Evolutionary conservation across 2,797 vertebrate species (phyloP).

Genomic region (Coracias cyanogaster): DNA sequence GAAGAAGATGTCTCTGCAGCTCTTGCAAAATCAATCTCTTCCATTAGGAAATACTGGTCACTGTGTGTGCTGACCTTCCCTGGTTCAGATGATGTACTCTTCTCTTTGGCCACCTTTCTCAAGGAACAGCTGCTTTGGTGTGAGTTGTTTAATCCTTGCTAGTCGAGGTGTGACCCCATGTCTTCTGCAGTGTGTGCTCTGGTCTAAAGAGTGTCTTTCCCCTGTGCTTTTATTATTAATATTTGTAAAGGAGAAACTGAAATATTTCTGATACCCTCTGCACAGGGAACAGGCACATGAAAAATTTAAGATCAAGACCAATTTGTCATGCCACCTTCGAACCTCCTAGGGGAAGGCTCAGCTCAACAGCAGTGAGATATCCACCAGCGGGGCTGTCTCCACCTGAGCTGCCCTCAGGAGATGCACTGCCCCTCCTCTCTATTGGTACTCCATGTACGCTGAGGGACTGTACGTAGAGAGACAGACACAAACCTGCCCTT

Average conservation of each 20-base stretch:
- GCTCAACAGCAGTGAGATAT: not conserved
- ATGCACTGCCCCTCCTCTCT: not conserved
- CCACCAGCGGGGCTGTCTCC: not conserved
- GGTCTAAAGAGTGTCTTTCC: not conserved
- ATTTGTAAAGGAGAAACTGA: not conserved
- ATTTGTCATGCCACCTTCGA: not conserved
- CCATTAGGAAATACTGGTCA: not conserved
- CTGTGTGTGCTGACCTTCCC: not conserved
- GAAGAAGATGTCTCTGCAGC: not conserved
- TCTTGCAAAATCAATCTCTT: not conserved
- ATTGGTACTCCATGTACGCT: not conserved
- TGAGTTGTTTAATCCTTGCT: not conserved
- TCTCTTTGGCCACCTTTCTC: accelerated
- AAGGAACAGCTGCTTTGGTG: not conserved
- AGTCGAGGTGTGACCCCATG: accelerated
- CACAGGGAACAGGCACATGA: not conserved
- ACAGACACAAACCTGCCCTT: not conserved
- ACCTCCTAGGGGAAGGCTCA: not conserved
- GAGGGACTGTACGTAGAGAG: not conserved
- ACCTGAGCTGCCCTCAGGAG: not conserved
- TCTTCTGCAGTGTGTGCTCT: not conserved
- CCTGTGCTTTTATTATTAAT: not conserved
- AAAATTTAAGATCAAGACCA: not conserved
- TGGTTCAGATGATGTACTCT: not conserved
- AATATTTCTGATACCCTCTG: not conserved